A percentile compares a stretch with the other conserved stretches of the same genome.
These are phyloP conservation scores for Aptenodytes patagonicus DNA, from an alignment of 2,113 vertebrate genomes.

Conservation along the genomic window DNA sequence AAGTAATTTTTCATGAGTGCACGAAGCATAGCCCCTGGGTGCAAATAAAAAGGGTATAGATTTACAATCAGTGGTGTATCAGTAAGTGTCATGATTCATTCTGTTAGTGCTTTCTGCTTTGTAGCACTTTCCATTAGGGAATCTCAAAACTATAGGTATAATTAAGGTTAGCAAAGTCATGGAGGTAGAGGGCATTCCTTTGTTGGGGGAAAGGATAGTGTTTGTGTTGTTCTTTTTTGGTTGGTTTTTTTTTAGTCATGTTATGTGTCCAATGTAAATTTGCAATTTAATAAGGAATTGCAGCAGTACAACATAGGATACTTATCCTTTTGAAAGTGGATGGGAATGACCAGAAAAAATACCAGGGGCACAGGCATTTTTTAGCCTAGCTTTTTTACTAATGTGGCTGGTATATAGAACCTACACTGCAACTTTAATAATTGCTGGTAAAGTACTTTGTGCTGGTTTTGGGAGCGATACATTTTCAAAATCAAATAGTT, in stretches of 20 bases:
- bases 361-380: background rate
- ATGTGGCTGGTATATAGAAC: background rate
- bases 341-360: background rate
- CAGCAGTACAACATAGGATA: background rate
- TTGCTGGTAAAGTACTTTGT: background rate
- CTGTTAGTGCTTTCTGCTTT: background rate
- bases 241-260: background rate
- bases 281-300: background rate
- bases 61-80: slow-evolving; percentile 27
- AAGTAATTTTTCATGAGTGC: slow-evolving; percentile 9
- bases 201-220: background rate
- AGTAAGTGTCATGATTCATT: slow-evolving; percentile 37
- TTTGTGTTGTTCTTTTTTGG: background rate
- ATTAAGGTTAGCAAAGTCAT: slow-evolving; percentile 25
- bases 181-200: background rate
- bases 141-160: background rate
- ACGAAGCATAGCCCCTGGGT: background rate
- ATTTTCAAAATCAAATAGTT: background rate
- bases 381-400: background rate
- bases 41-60: background rate
- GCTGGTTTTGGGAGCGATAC: background rate
- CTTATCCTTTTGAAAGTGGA: background rate
- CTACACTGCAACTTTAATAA: background rate
- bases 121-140: slow-evolving; percentile 1
- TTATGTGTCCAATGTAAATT: background rate